Evolutionary conservation across 1,140 invertebrate species (phyloP).

Genomic region (Steinernema feltiae): DNA sequence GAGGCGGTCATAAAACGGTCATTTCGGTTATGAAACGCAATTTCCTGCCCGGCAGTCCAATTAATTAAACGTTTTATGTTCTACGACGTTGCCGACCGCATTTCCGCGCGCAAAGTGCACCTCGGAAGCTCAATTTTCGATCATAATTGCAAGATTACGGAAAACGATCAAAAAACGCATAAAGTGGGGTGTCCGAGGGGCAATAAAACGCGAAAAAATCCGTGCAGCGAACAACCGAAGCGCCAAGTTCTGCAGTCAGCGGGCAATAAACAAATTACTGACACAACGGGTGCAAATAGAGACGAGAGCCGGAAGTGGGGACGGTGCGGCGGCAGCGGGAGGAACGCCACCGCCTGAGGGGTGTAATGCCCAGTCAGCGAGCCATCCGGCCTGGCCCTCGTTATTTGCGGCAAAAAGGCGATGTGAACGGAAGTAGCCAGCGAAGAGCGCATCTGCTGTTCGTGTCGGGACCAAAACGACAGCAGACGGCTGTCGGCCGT

Average conservation of each 20-base stretch:
- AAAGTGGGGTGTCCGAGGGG: not conserved
- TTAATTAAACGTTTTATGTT: no score
- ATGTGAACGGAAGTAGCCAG: not conserved
- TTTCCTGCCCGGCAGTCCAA: no score
- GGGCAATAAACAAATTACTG: slow-evolving; percentile 13
- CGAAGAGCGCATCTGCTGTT: not conserved
- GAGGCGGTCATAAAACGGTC: no score
- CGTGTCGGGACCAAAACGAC: slow-evolving; percentile 12
- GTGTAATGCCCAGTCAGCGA: not conserved
- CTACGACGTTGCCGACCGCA: no score
- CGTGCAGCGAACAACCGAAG: not conserved
- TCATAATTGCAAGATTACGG: no score
- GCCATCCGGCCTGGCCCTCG: not conserved
- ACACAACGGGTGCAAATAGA: not conserved
- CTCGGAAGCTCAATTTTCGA: no score
- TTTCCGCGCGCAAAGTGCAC: no score
- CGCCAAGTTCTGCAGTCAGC: not conserved
- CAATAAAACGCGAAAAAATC: not conserved
- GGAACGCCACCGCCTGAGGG: not conserved
- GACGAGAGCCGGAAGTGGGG: not conserved
- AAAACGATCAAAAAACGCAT: not conserved
- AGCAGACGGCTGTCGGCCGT: no score
- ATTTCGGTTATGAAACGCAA: no score
- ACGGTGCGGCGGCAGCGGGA: not conserved
- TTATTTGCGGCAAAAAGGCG: not conserved